These are phyloP conservation scores for Platycheirus rosarum DNA, from an alignment of 2,888 invertebrate species.

Conservation along the genomic window DNA sequence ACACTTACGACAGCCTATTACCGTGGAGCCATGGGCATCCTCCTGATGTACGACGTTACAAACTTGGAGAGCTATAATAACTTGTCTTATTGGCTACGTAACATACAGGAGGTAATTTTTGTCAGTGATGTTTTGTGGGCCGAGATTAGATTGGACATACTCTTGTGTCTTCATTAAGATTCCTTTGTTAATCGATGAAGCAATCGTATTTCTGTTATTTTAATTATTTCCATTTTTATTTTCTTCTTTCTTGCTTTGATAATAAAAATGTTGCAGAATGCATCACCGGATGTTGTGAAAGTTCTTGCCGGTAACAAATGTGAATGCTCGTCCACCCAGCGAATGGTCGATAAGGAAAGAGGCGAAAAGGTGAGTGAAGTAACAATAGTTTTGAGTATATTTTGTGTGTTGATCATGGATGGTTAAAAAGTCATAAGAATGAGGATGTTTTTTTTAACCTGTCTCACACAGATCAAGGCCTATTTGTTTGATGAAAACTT, in stretches of 20 bases:
- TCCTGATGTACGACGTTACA: constrained; percentile 95
- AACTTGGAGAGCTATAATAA: constrained; percentile 95
- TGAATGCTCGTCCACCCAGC: constrained; percentile 88
- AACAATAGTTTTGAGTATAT: constrained; percentile 36
- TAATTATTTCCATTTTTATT: constrained; percentile 30
- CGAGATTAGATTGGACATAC: constrained; percentile 14
- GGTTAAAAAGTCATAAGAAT: constrained; percentile 27
- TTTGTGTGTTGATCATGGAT: constrained; percentile 12
- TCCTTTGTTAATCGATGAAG: constrained; percentile 22
- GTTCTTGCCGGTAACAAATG: constrained; percentile 94
- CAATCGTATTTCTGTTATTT: constrained; percentile 22
- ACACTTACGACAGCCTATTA: constrained; percentile 95
- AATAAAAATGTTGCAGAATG: constrained; percentile 89
- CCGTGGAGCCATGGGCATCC: constrained; percentile 94
- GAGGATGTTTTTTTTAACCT: too few relatives aligned
- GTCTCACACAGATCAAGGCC: too few relatives aligned
- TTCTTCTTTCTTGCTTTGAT: constrained; percentile 47
- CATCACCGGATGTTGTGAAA: constrained; percentile 93
- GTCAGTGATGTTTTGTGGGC: constrained; percentile 25
- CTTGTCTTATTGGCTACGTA: constrained; percentile 94
- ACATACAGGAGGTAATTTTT: constrained; percentile 91
- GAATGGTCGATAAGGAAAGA: constrained; percentile 90
- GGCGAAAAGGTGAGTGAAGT: constrained; percentile 88
- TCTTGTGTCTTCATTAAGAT: constrained; percentile 34
- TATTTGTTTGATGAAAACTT: too few relatives aligned